A percentile compares a stretch with the other conserved stretches of the same genome.
Conservation (phyloP, 2,888 invertebrate genomes). For the Pyrrhosoma nymphula region DNA sequence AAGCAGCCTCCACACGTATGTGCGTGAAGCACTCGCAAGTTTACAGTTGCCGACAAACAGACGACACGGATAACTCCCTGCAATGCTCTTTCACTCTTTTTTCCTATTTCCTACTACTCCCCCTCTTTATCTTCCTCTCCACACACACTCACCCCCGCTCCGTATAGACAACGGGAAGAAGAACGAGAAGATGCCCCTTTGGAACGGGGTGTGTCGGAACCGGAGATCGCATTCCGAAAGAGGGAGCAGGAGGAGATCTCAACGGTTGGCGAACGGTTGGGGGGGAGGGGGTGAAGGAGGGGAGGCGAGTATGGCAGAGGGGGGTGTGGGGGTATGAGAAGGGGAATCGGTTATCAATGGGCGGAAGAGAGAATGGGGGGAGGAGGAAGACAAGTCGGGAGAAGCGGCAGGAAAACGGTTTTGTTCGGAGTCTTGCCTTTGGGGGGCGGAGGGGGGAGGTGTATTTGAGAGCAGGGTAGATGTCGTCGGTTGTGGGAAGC, state of each 20-base stretch:
- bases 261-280: not conserved
- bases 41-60: not conserved
- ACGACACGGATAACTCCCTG: not conserved
- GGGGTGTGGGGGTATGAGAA: not conserved
- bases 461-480: not conserved
- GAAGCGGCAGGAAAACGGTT: not conserved
- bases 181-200: no score
- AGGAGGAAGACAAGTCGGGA: not conserved
- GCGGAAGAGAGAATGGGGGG: not conserved
- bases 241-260: slow-evolving; percentile 2
- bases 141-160: no score
- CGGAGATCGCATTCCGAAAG: slow-evolving; percentile 18
- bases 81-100: not conserved
- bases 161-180: no score
- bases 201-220: no score
- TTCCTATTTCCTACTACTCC: not conserved
- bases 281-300: not conserved
- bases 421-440: not conserved
- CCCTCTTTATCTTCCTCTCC: no score
- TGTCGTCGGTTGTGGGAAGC: not conserved
- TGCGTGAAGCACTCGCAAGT: not conserved
- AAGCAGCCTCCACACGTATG: not conserved
- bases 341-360: not conserved
- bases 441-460: not conserved
- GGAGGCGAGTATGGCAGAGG: not conserved